Base-by-base conservation (phyloP, 2,888 invertebrate genomes). In the Allacma fusca region DNA sequence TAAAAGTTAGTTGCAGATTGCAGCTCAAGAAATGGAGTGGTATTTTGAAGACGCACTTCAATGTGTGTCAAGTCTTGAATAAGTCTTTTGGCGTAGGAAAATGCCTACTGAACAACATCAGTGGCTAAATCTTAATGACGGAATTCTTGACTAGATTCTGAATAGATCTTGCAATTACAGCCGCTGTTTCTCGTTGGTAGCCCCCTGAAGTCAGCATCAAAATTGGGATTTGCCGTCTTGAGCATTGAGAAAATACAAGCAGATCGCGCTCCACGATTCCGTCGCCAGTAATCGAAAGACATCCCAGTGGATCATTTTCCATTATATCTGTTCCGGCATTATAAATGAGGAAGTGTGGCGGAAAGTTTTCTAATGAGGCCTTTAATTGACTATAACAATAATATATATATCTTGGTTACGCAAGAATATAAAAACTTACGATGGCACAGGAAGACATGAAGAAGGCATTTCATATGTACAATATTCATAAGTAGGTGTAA, bases 301-400 rank as follows among this genome's bases (percentile, higher is more conserved):
- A 87, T 0, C 96, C 96, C 7, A 96, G 87, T 0, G 92, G 91
- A 87, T 96, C 96, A 0, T 92, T 91, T 78, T 90, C 89, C 50
- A 96, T 87, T 43, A 95, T 89, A 86, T 96, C 96, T 0, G 96
- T 96, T 0, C 96, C 96, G n/a, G 96, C 96, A 87, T 96, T 96
- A 87, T 95, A 96, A n/a, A 96, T 90, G 67, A 96, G 87, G 28
- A 96, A 88, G 85, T 96, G 92, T 0, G 96, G 94, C 73, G 87
- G 87, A 85, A 94, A 95, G 85, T 93, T 91, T 0, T 88, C 86
- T 26, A 94, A 86, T 0, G 94, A 91, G 62, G 88, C 89, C 81
- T 90, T 89, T 24, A 95, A 79, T 65, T 84, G 75, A 76, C 73
- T 57, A 23, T 50, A 67, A 67, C 12, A 67, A 9, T 2, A 67